Conservation (phyloP, 2,113 vertebrate species). For the Uria lomvia region DNA sequence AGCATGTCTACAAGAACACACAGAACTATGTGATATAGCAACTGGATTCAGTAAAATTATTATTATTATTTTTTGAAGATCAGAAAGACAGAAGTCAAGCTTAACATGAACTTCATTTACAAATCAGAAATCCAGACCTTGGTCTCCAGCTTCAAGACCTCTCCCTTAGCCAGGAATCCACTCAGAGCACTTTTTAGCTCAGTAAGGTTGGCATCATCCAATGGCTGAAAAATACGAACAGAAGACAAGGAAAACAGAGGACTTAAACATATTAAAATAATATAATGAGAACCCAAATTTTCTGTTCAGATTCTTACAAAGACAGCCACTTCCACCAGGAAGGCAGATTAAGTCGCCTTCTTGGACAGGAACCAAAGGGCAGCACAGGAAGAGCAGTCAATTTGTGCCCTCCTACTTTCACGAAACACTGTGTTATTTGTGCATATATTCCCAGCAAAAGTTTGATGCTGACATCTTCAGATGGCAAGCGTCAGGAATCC, state of each 20-base stretch:
- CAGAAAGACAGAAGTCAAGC: neutral
- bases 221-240: constrained; percentile 67
- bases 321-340: neutral
- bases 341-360: neutral
- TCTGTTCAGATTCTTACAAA: neutral
- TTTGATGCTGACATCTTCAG: neutral
- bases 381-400: neutral
- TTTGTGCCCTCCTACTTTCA: neutral
- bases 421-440: neutral
- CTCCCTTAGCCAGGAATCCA: constrained; percentile 87
- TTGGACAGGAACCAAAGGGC: neutral
- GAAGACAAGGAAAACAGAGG: neutral
- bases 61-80: fast-evolving
- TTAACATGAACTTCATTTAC: neutral
- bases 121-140: constrained; percentile 78
- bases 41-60: neutral
- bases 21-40: neutral
- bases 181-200: constrained; percentile 86
- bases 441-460: neutral
- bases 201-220: constrained; percentile 83
- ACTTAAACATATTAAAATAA: neutral
- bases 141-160: constrained; percentile 86
- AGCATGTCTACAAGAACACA: neutral
- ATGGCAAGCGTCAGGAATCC: neutral
- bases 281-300: fast-evolving